Evolutionary conservation across 2,888 invertebrate genomes (phyloP).

Genomic region (Sesamia inferens): DNA sequence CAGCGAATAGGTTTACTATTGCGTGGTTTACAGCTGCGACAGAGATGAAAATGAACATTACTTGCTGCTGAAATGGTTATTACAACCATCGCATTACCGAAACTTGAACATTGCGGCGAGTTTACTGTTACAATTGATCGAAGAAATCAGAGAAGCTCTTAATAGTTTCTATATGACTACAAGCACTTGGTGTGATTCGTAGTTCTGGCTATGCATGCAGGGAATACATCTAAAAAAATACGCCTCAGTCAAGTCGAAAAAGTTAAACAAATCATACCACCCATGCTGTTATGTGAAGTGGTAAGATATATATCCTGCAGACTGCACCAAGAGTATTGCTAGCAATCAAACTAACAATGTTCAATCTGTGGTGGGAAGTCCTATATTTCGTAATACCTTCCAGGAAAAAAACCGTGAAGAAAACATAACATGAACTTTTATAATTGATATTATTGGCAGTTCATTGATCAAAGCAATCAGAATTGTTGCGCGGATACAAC

Average conservation of each 20-base stretch:
- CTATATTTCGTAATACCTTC: not conserved
- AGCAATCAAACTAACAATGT: too few species aligned
- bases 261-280: not conserved
- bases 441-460: conserved; percentile 20
- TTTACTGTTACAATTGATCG: conserved; percentile 1
- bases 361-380: not conserved
- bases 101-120: too few species aligned
- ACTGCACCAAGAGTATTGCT: too few species aligned
- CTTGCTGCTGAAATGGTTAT: conserved; percentile 24
- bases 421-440: not conserved
- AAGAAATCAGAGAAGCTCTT: conserved; percentile 5
- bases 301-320: too few species aligned
- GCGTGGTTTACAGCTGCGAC: conserved; percentile 27
- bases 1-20: conserved; percentile 5
- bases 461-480: conserved; percentile 9
- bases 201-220: conserved; percentile 34
- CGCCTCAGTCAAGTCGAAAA: not conserved
- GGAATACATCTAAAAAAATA: not conserved
- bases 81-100: conserved; percentile 20
- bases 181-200: conserved; percentile 22
- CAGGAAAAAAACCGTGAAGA: not conserved
- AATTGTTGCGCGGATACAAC: conserved; percentile 9
- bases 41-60: conserved; percentile 5
- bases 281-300: not conserved
- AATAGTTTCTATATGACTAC: not conserved